phyloP scores from a whole-genome alignment of 2,113 vertebrate species.

The Caretta caretta region DNA sequence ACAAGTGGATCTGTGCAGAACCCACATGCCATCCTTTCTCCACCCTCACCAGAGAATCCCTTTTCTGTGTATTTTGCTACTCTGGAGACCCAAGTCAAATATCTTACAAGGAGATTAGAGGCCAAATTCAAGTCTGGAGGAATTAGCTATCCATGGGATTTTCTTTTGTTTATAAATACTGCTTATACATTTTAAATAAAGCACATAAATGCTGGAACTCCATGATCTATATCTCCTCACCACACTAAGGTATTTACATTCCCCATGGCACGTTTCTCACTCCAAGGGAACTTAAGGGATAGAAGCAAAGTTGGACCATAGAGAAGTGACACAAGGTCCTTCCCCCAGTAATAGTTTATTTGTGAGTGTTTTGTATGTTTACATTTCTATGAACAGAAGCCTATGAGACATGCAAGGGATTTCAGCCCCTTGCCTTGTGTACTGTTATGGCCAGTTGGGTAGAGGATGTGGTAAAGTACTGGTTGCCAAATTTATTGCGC shows the following conservation, averaged over 20 bases:
- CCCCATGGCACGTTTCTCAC: background rate
- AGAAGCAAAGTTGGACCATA: background rate
- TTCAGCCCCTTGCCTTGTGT: background rate
- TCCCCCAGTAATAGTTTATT: background rate
- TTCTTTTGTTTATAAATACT: background rate
- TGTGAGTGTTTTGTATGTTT: background rate
- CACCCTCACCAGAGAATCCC: background rate
- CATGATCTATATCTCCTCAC: fast-evolving
- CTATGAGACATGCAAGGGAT: background rate
- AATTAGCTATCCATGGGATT: background rate
- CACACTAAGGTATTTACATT: background rate
- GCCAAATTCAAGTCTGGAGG: background rate
- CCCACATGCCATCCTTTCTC: background rate
- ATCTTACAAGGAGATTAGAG: background rate
- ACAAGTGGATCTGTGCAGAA: background rate
- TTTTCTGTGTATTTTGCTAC: background rate
- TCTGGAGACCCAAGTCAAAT: background rate
- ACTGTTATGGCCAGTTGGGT: background rate
- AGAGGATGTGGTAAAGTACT: background rate
- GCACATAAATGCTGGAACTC: background rate
- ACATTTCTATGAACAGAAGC: background rate
- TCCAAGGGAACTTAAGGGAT: background rate
- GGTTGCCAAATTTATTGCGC: background rate
- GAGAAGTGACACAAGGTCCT: background rate
- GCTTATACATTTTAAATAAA: background rate